Conservation (phyloP, 2,888 invertebrate species). For the Tetramorium bicarinatum region DNA sequence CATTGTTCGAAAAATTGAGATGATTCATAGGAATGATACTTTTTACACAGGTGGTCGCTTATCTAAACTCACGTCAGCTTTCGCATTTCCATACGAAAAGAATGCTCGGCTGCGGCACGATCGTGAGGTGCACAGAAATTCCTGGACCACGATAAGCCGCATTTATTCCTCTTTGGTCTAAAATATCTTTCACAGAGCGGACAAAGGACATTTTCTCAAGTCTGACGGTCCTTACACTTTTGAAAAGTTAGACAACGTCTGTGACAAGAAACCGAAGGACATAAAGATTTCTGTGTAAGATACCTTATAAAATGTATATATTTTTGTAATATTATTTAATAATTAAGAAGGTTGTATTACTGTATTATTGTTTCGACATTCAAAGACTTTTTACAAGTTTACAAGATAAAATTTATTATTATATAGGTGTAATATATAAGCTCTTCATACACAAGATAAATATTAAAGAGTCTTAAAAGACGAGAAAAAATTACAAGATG, state of each 20-base stretch:
- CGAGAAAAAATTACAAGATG: not conserved
- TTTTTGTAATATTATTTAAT: constrained; percentile 1
- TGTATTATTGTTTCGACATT: not conserved
- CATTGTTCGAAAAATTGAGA: constrained; percentile 60
- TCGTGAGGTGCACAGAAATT: constrained; percentile 48
- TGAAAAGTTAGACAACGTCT: constrained; percentile 1
- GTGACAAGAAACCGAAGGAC: not conserved
- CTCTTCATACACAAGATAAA: not conserved
- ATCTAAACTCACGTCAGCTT: constrained; percentile 57
- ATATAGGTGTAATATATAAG: not conserved
- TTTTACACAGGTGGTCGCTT: constrained; percentile 48
- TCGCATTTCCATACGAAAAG: constrained; percentile 65
- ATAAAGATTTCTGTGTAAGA: not conserved
- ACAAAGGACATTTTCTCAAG: constrained; percentile 22
- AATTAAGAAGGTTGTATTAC: not conserved
- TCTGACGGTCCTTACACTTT: not conserved
- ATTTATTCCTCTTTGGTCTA: not conserved
- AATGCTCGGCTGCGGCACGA: constrained; percentile 32
- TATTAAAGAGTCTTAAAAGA: not conserved
- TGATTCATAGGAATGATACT: constrained; percentile 52
- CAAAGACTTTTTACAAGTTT: not conserved
- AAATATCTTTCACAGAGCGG: constrained; percentile 10
- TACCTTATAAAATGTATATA: not conserved
- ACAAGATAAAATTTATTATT: not conserved
- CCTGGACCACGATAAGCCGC: constrained; percentile 57